These are phyloP conservation scores for Denticeps clupeoides DNA, from an alignment of 2,797 vertebrate species.

Conservation along the genomic window DNA sequence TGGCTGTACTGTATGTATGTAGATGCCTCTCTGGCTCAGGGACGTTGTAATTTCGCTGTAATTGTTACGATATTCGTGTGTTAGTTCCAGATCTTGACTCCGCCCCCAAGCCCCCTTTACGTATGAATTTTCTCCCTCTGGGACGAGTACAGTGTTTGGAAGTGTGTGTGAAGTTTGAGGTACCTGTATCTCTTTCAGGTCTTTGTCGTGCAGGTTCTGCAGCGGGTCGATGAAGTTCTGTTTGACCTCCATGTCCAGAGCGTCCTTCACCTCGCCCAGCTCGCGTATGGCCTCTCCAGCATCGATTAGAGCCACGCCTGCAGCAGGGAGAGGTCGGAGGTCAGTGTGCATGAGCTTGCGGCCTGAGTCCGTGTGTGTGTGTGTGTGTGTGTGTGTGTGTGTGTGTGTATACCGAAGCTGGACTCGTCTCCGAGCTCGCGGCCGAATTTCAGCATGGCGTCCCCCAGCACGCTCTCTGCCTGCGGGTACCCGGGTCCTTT, in stretches of 20 bases:
- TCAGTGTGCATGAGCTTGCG: no score
- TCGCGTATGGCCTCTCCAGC: slow-evolving; percentile 82
- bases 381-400: background rate
- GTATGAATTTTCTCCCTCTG: no score
- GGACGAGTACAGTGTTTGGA: no score
- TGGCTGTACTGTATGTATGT: no score
- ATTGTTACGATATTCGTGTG: no score
- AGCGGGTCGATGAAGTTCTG: slow-evolving; percentile 93
- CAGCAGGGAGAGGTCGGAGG: background rate
- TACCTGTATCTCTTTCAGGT: slow-evolving; percentile 92
- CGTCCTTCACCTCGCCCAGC: slow-evolving; percentile 86
- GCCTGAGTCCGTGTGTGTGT: no score
- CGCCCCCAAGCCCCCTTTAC: no score
- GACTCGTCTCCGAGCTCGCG: slow-evolving; percentile 89
- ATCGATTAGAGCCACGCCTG: slow-evolving; percentile 36
- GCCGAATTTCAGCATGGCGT: slow-evolving; percentile 87
- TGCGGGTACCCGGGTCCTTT: slow-evolving; percentile 90
- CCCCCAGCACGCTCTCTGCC: slow-evolving; percentile 79
- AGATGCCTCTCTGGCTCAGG: no score
- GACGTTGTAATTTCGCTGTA: no score
- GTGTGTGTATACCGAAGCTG: slow-evolving; percentile 74
- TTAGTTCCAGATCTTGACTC: no score
- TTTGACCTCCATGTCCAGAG: slow-evolving; percentile 90
- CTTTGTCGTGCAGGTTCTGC: slow-evolving; percentile 93
- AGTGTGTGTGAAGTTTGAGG: no score